Percentiles rank a stretch among this genome's conserved stretches.
Evolutionary conservation across 2,113 vertebrate species (phyloP).

Genomic region (Solenodon paradoxus): DNA sequence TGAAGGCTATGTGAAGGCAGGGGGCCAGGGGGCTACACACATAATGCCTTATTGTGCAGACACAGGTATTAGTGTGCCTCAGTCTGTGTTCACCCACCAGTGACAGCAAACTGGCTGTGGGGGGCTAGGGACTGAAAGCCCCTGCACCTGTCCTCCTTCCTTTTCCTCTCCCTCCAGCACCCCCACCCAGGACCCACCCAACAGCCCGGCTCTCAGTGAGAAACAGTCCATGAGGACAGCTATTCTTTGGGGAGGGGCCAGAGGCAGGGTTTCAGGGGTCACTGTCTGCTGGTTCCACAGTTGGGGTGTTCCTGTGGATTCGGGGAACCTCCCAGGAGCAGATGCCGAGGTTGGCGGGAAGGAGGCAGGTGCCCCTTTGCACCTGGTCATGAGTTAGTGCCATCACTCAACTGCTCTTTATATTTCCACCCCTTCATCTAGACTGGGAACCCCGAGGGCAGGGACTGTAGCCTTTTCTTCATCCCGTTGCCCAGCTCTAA

Average conservation of each 20-base stretch:
- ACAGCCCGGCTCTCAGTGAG: neutral
- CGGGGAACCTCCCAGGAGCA: neutral
- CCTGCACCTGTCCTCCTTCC: neutral
- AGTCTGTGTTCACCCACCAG: neutral
- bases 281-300: neutral
- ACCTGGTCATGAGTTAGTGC: neutral
- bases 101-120: fast-evolving
- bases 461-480: neutral
- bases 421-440: neutral
- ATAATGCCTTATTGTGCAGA: neutral
- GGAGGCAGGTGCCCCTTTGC: too few relatives aligned
- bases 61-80: fast-evolving
- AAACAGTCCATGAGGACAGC: neutral
- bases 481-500: neutral
- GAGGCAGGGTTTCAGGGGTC: neutral
- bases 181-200: fast-evolving
- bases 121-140: neutral
- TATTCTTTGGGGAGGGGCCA: neutral
- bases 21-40: neutral
- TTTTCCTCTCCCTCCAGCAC: neutral
- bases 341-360: too few relatives aligned
- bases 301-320: neutral
- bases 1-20: conserved; percentile 71
- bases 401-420: fast-evolving
- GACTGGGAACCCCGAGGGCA: neutral